Conservation (phyloP, 2,797 vertebrate species). For the Xiphophorus birchmanni region DNA sequence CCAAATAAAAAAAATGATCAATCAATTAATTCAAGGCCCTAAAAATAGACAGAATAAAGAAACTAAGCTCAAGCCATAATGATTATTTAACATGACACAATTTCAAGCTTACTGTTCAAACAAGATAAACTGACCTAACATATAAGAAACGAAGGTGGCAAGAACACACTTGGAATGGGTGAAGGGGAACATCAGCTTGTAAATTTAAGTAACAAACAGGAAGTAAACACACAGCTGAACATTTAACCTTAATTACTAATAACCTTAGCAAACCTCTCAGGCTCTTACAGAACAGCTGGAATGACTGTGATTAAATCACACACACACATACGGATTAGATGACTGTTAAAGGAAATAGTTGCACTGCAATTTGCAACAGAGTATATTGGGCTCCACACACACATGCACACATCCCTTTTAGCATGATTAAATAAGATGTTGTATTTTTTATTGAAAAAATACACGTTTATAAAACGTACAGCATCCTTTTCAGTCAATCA, state of each 20-base stretch:
- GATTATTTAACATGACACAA: background rate
- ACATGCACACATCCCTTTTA: background rate
- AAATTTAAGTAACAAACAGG: background rate
- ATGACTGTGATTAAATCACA: too few relatives aligned
- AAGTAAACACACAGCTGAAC: background rate
- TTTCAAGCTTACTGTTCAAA: background rate
- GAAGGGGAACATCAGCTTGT: background rate
- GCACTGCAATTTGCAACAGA: background rate
- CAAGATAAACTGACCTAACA: background rate
- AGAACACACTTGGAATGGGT: background rate
- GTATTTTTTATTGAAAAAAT: too few relatives aligned
- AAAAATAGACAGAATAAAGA: background rate
- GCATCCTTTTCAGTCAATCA: background rate
- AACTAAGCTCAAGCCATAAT: background rate
- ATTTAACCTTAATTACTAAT: background rate
- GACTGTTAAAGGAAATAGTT: background rate
- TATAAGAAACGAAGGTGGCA: background rate
- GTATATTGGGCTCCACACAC: background rate
- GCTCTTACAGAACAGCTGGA: background rate
- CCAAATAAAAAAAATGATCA: background rate
- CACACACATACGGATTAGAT: too few relatives aligned
- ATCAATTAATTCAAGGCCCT: background rate
- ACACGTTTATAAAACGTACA: background rate
- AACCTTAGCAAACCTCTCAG: background rate
- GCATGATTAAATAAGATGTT: too few relatives aligned